Percentiles rank a stretch among this genome's conserved stretches.
phyloP scores from a whole-genome alignment of 2,797 vertebrate species.

The Ciconia nigra region DNA sequence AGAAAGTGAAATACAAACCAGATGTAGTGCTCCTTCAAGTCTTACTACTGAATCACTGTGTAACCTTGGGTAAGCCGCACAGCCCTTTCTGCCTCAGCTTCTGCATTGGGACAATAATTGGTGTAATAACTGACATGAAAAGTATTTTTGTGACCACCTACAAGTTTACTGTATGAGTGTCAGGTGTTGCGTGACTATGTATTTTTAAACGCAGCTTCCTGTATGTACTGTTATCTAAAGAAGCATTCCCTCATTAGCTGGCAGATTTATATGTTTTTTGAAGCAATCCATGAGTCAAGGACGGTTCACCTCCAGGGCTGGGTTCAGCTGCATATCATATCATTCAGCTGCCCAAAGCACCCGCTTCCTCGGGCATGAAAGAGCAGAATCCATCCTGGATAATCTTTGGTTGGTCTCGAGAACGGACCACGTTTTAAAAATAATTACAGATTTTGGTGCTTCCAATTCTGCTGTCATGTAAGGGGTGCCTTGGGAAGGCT shows the following conservation, averaged over 20 bases:
- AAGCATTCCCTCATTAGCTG: neutral
- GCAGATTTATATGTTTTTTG: neutral
- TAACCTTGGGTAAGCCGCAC: neutral
- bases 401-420: neutral
- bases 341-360: neutral
- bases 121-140: neutral
- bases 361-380: neutral
- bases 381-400: neutral
- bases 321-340: neutral
- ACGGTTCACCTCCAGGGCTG: neutral
- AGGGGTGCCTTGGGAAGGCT: neutral
- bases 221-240: neutral
- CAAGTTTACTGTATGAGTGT: neutral
- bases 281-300: neutral
- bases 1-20: neutral
- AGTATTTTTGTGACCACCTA: neutral
- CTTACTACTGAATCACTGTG: neutral
- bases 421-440: neutral
- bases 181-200: neutral
- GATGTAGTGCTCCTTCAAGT: neutral
- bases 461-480: neutral
- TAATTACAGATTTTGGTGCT: neutral
- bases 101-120: neutral
- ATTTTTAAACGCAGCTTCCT: neutral
- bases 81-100: neutral